These are phyloP conservation scores for Bombus ignitus DNA, from an alignment of 1,140 invertebrate species.

Conservation along the genomic window DNA sequence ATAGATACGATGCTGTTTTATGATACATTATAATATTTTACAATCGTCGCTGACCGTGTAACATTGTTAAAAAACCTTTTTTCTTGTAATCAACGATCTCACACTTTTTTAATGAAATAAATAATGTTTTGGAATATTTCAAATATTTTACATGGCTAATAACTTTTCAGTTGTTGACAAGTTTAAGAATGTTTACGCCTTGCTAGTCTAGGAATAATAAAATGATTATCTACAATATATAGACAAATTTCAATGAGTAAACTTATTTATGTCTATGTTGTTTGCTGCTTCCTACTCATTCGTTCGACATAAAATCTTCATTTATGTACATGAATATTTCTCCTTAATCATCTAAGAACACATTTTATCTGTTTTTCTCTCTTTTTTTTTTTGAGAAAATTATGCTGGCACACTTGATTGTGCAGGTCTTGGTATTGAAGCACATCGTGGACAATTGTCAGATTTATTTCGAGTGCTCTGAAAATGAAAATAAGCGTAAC, in stretches of 20 bases:
- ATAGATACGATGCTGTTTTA: conserved; percentile 10
- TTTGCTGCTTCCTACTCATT: neutral
- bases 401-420: neutral
- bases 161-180: neutral
- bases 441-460: conserved; percentile 32
- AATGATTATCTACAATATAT: neutral
- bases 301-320: neutral
- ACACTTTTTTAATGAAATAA: conserved; percentile 2
- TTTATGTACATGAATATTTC: neutral
- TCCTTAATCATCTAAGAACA: neutral
- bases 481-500: neutral
- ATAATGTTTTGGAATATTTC: neutral
- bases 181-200: no score
- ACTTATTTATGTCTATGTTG: neutral
- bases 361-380: neutral
- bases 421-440: neutral
- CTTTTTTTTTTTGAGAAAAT: neutral
- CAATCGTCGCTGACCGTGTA: neutral
- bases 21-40: conserved; percentile 2
- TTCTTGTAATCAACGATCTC: conserved; percentile 9
- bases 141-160: neutral
- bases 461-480: conserved; percentile 20
- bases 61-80: neutral
- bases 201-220: neutral
- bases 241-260: neutral